Evolutionary conservation across 1,140 invertebrate species (phyloP).

Genomic region (Brachionus koreanus): DNA sequence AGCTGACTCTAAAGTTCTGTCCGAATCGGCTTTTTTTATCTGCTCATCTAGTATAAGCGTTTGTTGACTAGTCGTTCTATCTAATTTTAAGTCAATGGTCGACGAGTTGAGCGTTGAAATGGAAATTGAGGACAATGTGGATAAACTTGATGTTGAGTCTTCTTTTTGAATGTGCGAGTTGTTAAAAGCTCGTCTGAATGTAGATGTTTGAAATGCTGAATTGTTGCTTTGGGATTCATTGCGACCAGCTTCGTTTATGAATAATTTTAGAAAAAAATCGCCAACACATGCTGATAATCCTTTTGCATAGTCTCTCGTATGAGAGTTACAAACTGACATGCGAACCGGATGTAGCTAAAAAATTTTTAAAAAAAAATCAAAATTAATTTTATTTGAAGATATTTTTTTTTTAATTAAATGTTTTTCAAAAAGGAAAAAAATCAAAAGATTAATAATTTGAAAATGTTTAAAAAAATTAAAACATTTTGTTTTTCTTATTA

Average conservation of each 20-base stretch:
- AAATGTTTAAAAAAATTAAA: too few relatives aligned
- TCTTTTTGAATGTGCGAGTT: background rate
- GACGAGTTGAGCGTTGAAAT: constrained; percentile 10
- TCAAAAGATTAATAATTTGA: too few relatives aligned
- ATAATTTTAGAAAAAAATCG: background rate
- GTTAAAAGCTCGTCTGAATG: background rate
- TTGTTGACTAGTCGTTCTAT: background rate
- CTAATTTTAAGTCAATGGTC: background rate
- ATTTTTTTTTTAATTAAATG: background rate
- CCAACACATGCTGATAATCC: constrained; percentile 68
- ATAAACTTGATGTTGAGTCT: background rate
- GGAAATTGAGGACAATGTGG: constrained; percentile 14
- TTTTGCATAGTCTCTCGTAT: constrained; percentile 79
- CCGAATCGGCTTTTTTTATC: constrained; percentile 46
- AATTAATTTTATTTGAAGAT: background rate
- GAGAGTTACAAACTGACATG: constrained; percentile 84
- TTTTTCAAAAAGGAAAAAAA: background rate
- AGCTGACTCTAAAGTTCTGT: constrained; percentile 48
- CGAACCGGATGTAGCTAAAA: constrained; percentile 75
- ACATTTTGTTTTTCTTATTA: too few relatives aligned
- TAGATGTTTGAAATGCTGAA: background rate
- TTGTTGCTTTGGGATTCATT: background rate
- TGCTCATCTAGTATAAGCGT: constrained; percentile 63
- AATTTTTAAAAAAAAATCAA: background rate
- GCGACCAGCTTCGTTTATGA: constrained; percentile 32